Evolutionary conservation across 2,888 invertebrate genomes (phyloP).

Genomic region (Mythimna albipuncta): DNA sequence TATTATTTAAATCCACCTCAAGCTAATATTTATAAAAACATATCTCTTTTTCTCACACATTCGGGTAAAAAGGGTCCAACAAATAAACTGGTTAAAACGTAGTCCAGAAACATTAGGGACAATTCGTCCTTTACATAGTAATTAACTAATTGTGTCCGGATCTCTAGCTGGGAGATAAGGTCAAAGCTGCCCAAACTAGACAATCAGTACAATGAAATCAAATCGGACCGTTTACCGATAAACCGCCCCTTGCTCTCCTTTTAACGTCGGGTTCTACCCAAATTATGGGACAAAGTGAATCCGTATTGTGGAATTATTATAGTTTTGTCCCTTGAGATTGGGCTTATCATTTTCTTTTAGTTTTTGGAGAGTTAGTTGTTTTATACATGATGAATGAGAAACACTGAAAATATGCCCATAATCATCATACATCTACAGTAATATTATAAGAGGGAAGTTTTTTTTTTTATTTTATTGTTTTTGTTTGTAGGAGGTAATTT

Average conservation of each 20-base stretch:
- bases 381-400: neutral
- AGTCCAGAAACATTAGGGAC: conserved; percentile 10
- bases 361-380: neutral
- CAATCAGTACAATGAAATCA: conserved; percentile 56
- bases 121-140: conserved; percentile 39
- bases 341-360: neutral
- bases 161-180: conserved; percentile 44
- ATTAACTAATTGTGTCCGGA: conserved; percentile 57
- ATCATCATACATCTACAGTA: too few species aligned
- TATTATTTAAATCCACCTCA: neutral
- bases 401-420: neutral
- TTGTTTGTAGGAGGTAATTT: too few species aligned
- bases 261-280: conserved; percentile 51
- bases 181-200: conserved; percentile 11
- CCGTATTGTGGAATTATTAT: conserved; percentile 36
- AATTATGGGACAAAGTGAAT: conserved; percentile 52
- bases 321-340: conserved; percentile 20
- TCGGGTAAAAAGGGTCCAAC: neutral
- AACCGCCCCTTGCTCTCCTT: conserved; percentile 48
- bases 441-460: too few species aligned
- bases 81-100: conserved; percentile 4
- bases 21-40: neutral
- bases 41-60: neutral
- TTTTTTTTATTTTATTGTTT: too few species aligned
- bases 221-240: conserved; percentile 58